These are phyloP conservation scores for Bovichtus diacanthus DNA, from an alignment of 2,797 vertebrate genomes.

Conservation along the genomic window DNA sequence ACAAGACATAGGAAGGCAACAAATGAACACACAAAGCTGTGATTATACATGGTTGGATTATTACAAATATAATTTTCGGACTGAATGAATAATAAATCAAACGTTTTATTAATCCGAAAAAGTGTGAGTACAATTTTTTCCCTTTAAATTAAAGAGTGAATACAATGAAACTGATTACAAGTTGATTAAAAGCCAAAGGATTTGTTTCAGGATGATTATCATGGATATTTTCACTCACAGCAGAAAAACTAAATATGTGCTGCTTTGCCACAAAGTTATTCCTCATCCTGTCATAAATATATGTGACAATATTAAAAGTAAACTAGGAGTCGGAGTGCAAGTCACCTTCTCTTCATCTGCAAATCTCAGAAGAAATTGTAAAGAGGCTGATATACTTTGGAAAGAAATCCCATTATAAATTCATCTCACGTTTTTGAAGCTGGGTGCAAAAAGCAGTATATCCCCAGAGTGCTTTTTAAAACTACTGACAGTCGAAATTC, in stretches of 20 bases:
- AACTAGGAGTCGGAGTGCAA: background rate
- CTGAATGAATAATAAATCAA: constrained; percentile 30
- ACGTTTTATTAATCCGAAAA: constrained; percentile 23
- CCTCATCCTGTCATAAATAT: background rate
- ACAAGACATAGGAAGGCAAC: constrained; percentile 5
- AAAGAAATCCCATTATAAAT: background rate
- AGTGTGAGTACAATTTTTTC: constrained; percentile 26
- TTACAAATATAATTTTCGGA: constrained; percentile 21
- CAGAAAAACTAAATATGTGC: constrained; percentile 11
- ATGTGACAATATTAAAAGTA: background rate
- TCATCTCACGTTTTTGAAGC: constrained; percentile 2
- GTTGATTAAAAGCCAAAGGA: constrained; percentile 20
- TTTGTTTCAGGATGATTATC: constrained; percentile 22
- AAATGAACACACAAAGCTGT: constrained; percentile 12
- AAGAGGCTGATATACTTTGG: background rate
- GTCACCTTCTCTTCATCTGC: background rate
- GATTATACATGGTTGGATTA: constrained; percentile 16
- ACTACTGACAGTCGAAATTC: background rate
- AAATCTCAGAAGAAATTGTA: background rate
- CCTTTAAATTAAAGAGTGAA: constrained; percentile 17
- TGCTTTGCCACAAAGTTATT: background rate
- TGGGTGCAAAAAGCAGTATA: constrained; percentile 14
- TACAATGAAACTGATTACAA: constrained; percentile 37
- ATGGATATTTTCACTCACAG: background rate
- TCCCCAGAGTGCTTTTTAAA: background rate